These are phyloP conservation scores for Nipponia nippon DNA, from an alignment of 2,113 vertebrate species.

Conservation along the genomic window DNA sequence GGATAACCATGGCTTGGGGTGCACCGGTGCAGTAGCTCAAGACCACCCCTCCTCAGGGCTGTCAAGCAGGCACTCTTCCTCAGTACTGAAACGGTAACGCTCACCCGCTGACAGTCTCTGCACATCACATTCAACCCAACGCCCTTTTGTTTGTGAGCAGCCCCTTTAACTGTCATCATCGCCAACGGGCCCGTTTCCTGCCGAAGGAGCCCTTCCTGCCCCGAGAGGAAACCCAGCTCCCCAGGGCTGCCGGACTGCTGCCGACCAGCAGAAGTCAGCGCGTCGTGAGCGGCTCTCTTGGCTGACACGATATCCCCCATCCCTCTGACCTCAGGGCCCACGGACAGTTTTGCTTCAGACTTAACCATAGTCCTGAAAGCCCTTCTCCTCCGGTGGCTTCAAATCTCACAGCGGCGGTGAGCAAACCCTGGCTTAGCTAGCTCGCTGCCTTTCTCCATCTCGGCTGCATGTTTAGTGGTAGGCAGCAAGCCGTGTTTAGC, in stretches of 20 bases:
- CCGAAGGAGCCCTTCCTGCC: not conserved
- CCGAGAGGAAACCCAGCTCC: not conserved
- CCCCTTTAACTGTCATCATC: not conserved
- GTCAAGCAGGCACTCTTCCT: not conserved
- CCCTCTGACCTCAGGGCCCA: not conserved
- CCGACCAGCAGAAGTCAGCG: not conserved
- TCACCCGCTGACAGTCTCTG: not conserved
- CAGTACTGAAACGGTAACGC: not conserved
- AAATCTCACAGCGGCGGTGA: not conserved
- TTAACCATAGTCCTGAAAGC: not conserved
- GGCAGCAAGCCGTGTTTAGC: not conserved
- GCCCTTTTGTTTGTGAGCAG: not conserved
- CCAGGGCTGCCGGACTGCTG: not conserved
- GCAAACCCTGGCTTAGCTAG: not conserved
- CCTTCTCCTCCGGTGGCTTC: not conserved
- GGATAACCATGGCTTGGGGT: not conserved
- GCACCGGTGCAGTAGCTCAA: not conserved
- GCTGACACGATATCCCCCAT: not conserved
- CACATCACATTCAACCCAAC: not conserved
- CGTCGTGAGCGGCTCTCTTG: not conserved
- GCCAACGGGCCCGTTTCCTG: not conserved
- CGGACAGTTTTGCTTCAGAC: not conserved
- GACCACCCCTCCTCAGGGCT: not conserved
- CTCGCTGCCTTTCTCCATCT: not conserved
- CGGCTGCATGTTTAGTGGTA: fast-evolving